Conservation (phyloP, 1,140 invertebrate species). For the Euwallacea similis region DNA sequence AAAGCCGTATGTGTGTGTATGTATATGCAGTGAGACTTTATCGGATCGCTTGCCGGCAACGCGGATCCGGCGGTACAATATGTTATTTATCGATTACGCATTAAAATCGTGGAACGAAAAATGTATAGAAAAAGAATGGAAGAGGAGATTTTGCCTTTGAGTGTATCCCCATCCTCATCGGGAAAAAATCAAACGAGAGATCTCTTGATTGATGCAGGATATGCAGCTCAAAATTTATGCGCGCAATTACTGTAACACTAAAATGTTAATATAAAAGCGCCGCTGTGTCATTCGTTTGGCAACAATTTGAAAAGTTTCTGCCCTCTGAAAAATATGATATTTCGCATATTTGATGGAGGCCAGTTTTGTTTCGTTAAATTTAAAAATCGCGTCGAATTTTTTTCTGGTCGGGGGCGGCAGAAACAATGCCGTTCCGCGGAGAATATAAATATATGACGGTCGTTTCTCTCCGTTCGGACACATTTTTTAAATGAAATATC, state of each 20-base stretch:
- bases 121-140: too few relatives aligned
- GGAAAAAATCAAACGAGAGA: not conserved
- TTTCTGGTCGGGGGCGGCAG: constrained; percentile 47
- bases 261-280: constrained; percentile 37
- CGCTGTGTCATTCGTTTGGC: constrained; percentile 18
- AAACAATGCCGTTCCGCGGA: constrained; percentile 51
- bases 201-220: constrained; percentile 18
- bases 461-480: constrained; percentile 50
- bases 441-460: constrained; percentile 54
- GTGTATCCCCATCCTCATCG: not conserved
- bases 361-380: constrained; percentile 55
- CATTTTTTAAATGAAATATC: constrained; percentile 55
- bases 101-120: constrained; percentile 37
- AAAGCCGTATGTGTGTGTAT: constrained; percentile 3
- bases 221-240: constrained; percentile 24
- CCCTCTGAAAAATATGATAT: constrained; percentile 42
- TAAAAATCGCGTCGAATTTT: constrained; percentile 54
- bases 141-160: not conserved
- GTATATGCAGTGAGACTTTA: constrained; percentile 24
- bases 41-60: constrained; percentile 29
- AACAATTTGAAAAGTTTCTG: not conserved
- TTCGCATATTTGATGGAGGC: constrained; percentile 49
- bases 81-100: constrained; percentile 48
- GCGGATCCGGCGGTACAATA: constrained; percentile 38
- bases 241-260: constrained; percentile 36